A percentile compares a stretch with the other conserved stretches of the same genome.
Conservation (phyloP, 2,888 invertebrate genomes). For the Napeogenes inachia region DNA sequence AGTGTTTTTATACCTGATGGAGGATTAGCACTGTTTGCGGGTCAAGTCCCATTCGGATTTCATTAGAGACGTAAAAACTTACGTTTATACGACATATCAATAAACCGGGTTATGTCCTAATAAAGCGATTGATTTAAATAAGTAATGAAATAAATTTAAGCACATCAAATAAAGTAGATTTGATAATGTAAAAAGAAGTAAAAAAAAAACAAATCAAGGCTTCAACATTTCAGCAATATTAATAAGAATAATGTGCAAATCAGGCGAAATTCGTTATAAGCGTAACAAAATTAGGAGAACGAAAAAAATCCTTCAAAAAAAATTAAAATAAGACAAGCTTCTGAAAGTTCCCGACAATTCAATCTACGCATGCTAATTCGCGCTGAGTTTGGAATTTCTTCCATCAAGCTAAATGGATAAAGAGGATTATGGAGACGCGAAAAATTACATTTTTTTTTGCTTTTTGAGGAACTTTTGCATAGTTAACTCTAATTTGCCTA, state of each 20-base stretch:
- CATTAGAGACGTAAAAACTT: constrained; percentile 31
- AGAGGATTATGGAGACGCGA: constrained; percentile 20
- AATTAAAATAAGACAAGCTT: constrained; percentile 37
- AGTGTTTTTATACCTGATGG: constrained; percentile 54
- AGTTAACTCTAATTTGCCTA: not conserved
- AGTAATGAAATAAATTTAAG: not conserved
- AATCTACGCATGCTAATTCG: constrained; percentile 46
- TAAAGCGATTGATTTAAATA: not conserved
- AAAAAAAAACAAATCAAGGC: constrained; percentile 1
- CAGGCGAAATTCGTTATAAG: constrained; percentile 15
- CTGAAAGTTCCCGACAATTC: constrained; percentile 40
- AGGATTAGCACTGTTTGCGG: constrained; percentile 46
- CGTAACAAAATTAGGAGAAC: constrained; percentile 27
- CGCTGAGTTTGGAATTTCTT: constrained; percentile 20
- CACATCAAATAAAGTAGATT: not conserved
- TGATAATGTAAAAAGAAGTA: not conserved
- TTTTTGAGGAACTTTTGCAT: constrained; percentile 17
- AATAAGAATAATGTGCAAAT: constrained; percentile 12
- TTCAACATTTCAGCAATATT: not conserved
- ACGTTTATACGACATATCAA: constrained; percentile 13
- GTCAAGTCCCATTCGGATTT: constrained; percentile 34
- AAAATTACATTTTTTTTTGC: constrained; percentile 15
- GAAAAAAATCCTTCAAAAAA: constrained; percentile 31
- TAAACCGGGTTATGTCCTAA: no score
- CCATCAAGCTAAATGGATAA: constrained; percentile 29